Evolutionary conservation across 92 coral and sea anemone genomes (phyloP), one percentile per base, ranked within the genome.

Genomic region (Desmophyllum pertusum): DNA sequence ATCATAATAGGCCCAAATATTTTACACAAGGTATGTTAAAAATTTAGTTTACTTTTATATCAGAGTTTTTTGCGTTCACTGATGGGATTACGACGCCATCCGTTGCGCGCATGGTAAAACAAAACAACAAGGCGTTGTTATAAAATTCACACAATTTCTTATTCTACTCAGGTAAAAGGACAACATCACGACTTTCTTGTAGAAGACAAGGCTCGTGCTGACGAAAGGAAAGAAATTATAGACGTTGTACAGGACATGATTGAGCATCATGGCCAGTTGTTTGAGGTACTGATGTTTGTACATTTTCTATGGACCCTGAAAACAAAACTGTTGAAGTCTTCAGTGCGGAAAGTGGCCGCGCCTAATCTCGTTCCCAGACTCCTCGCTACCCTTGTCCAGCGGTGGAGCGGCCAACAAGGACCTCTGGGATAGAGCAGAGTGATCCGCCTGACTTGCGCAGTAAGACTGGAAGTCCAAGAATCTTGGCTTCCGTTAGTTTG

Each of bases 1-100:
- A 96, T 97, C 33, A 91, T 96, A 19, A 96, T 96, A 74, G 99
- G 99, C 42, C 99, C 99, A 52, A 96, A 96, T 78, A 96, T 96
- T 78, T 88, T 96, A 11, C 99, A 96, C 79, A 96, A 96, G 95
- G 99, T 96, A 72, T 39, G 84, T 66, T 19, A 14, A 17, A 50
- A 39, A 13, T 5, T 33, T 35, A 33, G n/a, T 5, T 0, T 13
- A 31, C 5, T 65, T 31, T 46, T 65, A 13, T 30, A 30, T 27
- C 31, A 31, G 23, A 31, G 6, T 65, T 11, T 18, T 65, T 36
- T 4, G 7, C 5, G 37, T 65, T 65, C 42, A 35, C 4, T 35
- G 30, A n/a, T n/a, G n/a, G n/a, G n/a, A n/a, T n/a, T n/a, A n/a
- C n/a, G n/a, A n/a, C n/a, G n/a, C n/a, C n/a, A n/a, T n/a, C n/a